Evolutionary conservation across 2,797 vertebrate genomes (phyloP), one percentile per base, ranked within the genome.

Genomic region (Fundulus diaphanus): DNA sequence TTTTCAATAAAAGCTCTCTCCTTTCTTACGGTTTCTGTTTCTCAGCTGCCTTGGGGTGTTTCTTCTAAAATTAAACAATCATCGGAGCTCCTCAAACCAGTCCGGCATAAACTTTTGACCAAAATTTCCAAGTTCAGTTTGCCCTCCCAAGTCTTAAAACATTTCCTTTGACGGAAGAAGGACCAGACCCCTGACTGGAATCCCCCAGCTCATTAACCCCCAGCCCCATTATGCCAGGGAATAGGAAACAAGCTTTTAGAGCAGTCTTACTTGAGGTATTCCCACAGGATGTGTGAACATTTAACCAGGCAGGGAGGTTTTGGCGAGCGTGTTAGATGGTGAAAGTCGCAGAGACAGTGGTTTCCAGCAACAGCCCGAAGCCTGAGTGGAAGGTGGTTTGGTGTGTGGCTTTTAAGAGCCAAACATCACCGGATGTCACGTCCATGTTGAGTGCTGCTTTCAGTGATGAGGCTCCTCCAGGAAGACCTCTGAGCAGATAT

Each of bases 1-100:
- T 94, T 95, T 94, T 91, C 89, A 88, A 87, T 88, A 86, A 86
- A 89, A n/a, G 33, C 12, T 6, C n/a, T 24, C 68, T 31, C n/a
- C n/a, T 57, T 35, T 9, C 46, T 37, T 37, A 22, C 31, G 75
- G 3, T 51, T 31, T 16, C 1, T 16, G 27, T 20, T 59, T 27
- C 6, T 33, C 7, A 8, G 18, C 8, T 3, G 6, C 5, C 8
- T 15, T 42, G 22, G 5, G 6, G 15, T 65, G 61, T 65, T 65
- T 65, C 35, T 65, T 7, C n/a, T n/a, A n/a, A 40, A 37, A n/a
- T 40, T 33, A 11, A 56, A 51, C 18, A 61, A 61, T 35, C 9
- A 57, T 57, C 18, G 22, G 18, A 9, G 8, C 31, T 35, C 20
- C 16, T 48, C 18, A 48, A 40, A 37, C 33, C 35, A 40, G 40